A percentile compares a stretch with the other conserved stretches of the same genome.
Conservation (phyloP, 1,140 invertebrate genomes). For the Macrosteles quadrilineatus region DNA sequence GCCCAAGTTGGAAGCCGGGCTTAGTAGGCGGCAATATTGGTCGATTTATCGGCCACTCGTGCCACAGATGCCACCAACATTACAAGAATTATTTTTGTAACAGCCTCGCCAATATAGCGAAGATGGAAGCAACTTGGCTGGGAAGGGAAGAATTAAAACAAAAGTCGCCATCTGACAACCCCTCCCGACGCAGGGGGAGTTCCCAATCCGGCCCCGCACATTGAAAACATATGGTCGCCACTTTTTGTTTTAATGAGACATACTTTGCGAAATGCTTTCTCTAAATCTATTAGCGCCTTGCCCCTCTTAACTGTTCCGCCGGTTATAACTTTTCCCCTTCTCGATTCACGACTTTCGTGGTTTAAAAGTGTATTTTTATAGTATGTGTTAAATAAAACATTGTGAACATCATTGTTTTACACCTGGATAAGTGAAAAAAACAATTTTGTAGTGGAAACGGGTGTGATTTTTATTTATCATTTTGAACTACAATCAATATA, state of each 20-base stretch:
- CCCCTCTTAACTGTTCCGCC: not conserved
- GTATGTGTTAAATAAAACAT: no score
- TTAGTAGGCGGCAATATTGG: not conserved
- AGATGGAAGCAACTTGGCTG: not conserved
- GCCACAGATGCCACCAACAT: not conserved
- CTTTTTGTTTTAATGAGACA: constrained; percentile 16
- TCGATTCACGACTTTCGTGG: no score
- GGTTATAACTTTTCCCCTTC: not conserved
- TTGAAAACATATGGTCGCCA: constrained; percentile 14
- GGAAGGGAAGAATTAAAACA: constrained; percentile 2
- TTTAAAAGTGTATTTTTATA: no score
- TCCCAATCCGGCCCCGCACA: not conserved
- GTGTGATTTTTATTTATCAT: no score
- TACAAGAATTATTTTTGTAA: constrained; percentile 4
- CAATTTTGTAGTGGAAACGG: no score
- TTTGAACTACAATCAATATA: no score
- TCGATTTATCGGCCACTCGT: not conserved
- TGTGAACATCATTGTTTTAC: no score
- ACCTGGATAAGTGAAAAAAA: no score
- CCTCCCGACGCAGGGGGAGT: not conserved
- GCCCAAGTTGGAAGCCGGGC: not conserved
- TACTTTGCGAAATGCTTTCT: constrained; percentile 10
- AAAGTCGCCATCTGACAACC: constrained; percentile 4
- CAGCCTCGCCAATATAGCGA: constrained; percentile 4
- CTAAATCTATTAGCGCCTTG: not conserved